Conservation (phyloP, 1,140 invertebrate species). For the Araneus ventricosus region DNA sequence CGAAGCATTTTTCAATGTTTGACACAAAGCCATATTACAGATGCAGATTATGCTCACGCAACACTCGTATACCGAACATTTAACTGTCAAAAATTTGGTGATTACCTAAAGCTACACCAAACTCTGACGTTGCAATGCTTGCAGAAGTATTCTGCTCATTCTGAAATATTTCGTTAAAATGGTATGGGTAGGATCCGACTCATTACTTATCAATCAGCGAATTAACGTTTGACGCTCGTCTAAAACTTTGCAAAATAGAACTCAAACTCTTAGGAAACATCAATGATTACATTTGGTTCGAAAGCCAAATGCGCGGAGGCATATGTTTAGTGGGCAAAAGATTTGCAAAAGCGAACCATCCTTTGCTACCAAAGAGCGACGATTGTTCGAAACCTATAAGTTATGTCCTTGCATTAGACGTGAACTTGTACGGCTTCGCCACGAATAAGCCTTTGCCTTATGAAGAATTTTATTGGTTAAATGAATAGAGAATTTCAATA, state of each 20-base stretch:
- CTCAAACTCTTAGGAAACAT: slow-evolving; percentile 7
- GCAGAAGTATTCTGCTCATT: too few species aligned
- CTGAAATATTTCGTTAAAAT: too few species aligned
- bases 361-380: background rate
- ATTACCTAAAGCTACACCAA: slow-evolving; percentile 51
- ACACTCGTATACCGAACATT: too few species aligned
- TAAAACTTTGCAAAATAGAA: slow-evolving; percentile 7
- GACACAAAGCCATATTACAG: background rate
- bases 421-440: background rate
- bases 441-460: too few species aligned
- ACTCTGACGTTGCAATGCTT: background rate
- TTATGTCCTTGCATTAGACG: slow-evolving; percentile 16
- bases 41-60: too few species aligned
- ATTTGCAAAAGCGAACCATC: background rate
- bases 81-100: too few species aligned
- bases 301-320: too few species aligned
- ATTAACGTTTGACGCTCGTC: too few species aligned
- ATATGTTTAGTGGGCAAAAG: too few species aligned
- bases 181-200: too few species aligned
- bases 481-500: slow-evolving; percentile 50
- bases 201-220: too few species aligned
- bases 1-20: background rate
- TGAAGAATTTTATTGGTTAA: slow-evolving; percentile 29
- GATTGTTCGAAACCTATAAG: background rate
- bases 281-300: slow-evolving; percentile 24